A percentile compares a stretch with the other conserved stretches of the same genome.
Conservation (phyloP, 2,888 invertebrate genomes). For the Apamea sordens region DNA sequence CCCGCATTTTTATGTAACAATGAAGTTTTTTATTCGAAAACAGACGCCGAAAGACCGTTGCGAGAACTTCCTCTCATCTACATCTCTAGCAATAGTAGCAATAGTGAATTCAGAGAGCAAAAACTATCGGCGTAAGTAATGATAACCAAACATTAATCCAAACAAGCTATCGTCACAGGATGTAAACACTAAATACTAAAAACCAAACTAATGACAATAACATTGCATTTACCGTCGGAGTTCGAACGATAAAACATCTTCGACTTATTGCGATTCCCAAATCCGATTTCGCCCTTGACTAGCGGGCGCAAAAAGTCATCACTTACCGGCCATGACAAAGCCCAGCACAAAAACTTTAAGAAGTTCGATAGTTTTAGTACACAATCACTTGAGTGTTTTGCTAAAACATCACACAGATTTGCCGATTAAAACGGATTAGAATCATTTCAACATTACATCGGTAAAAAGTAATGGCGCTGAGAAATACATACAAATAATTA, state of each 20-base stretch:
- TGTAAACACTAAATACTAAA: slow-evolving; percentile 87
- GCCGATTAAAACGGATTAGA: slow-evolving; percentile 91
- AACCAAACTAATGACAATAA: slow-evolving; percentile 89
- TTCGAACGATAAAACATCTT: slow-evolving; percentile 91
- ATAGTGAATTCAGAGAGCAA: slow-evolving; percentile 80
- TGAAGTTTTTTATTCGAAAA: slow-evolving; percentile 57
- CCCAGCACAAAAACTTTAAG: slow-evolving; percentile 90
- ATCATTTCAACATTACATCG: slow-evolving; percentile 90
- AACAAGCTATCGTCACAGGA: slow-evolving; percentile 83
- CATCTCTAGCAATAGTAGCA: slow-evolving; percentile 78
- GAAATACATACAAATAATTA: slow-evolving; percentile 89
- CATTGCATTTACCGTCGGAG: slow-evolving; percentile 91
- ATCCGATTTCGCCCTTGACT: slow-evolving; percentile 90
- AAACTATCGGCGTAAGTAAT: slow-evolving; percentile 84
- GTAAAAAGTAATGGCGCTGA: slow-evolving; percentile 90
- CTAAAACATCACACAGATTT: slow-evolving; percentile 90
- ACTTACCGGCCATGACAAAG: slow-evolving; percentile 96
- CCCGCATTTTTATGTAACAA: slow-evolving; percentile 68
- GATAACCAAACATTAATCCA: slow-evolving; percentile 87
- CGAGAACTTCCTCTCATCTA: slow-evolving; percentile 79
- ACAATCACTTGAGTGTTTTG: slow-evolving; percentile 88
- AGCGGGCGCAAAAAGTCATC: slow-evolving; percentile 90
- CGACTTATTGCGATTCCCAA: slow-evolving; percentile 90
- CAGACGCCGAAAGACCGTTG: slow-evolving; percentile 76
- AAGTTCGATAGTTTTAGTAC: slow-evolving; percentile 89